A percentile compares a stretch with the other conserved stretches of the same genome.
Conservation (phyloP, 2,113 vertebrate genomes). For the Tringa solitaria region DNA sequence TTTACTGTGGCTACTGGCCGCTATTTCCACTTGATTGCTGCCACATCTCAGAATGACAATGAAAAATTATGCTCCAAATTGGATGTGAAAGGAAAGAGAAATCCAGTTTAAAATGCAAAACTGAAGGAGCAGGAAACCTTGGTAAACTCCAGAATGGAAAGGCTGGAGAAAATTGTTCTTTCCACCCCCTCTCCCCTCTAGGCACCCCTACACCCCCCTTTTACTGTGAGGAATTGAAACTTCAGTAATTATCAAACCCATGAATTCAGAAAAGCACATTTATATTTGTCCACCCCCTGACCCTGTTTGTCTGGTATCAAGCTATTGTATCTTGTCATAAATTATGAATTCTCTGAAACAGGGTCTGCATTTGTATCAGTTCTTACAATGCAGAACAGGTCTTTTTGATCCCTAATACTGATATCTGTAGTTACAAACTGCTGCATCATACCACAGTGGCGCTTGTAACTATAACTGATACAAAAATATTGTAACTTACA, state of each 20-base stretch:
- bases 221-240: background rate
- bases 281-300: background rate
- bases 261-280: background rate
- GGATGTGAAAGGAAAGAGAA: constrained; percentile 13
- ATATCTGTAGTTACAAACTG: background rate
- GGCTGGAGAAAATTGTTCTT: background rate
- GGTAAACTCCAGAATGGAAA: background rate
- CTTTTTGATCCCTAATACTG: too few relatives aligned
- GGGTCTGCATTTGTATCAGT: background rate
- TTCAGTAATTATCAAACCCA: background rate
- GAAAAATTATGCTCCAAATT: constrained; percentile 1
- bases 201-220: too few relatives aligned
- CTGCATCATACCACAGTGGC: background rate
- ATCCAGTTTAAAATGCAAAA: background rate
- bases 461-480: background rate
- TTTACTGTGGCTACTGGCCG: background rate
- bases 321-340: background rate
- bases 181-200: background rate
- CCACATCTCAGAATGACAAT: background rate
- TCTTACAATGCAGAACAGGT: background rate
- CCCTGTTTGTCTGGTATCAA: background rate
- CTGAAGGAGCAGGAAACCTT: background rate
- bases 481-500: background rate
- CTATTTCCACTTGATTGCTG: constrained; percentile 31
- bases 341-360: background rate